Base-by-base conservation (phyloP, 2,797 vertebrate species). In the Sylvia borin region DNA sequence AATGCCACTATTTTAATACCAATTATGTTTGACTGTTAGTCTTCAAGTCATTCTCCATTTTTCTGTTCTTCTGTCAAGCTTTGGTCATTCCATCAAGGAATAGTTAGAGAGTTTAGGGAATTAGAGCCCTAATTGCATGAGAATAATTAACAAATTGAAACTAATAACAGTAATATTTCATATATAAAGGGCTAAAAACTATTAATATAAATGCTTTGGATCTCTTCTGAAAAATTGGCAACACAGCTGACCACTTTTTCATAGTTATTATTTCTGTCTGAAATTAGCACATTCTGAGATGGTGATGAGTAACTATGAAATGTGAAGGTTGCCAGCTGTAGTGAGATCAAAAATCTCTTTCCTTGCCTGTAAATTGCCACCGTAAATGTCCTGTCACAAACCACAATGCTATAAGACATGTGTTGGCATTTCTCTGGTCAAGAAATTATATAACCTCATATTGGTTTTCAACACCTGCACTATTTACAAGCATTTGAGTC, bases 401-500 rank as follows among this genome's bases (percentile, higher is more conserved):
- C 70, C 60, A 90, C 70, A 91, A 75, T 73, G 62, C 45, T 84
- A 16, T 66, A 86, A 96, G 85, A 89, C 62, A 64, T 64, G 61
- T 95, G 88, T 14, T 95, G 88, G 68, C 79, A 91, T 95, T 91
- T 96, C 88, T 91, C 75, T 92, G 78, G 82, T 95, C 72, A 87
- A 91, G 90, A 80, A 92, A 91, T 95, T 95, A 94, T 72, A 93
- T 94, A 95, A 95, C 90, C 90, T 88, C 93, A 81, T 95, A 96
- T 95, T 96, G 64, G 85, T 93, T 97, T 97, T 96, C 95, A 95
- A 40, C 93, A 95, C 82, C 84, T 92, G 90, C 58, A 93, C 94
- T 94, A 60, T 95, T 91, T 95, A 88, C 87, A 95, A 96, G 85
- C 81, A 81, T 91, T 88, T 92, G 76, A 75, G 72, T 85, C 75